These are phyloP conservation scores for Ateles fusciceps DNA, from an alignment of 2,797 vertebrate genomes.

Conservation along the genomic window DNA sequence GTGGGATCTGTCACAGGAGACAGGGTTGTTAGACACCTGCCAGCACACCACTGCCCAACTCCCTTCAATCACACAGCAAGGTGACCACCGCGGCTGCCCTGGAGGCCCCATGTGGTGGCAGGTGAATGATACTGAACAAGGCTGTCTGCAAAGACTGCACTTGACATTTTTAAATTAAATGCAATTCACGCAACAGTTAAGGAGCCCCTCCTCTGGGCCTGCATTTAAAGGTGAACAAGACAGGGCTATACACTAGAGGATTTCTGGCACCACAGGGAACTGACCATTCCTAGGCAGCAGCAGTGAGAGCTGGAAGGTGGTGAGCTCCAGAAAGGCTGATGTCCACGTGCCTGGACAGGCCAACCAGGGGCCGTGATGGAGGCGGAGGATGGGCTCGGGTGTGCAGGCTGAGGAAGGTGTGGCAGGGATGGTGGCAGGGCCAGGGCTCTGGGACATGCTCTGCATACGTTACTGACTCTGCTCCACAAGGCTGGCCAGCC, in stretches of 20 bases:
- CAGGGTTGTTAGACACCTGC: not conserved
- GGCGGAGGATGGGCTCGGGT: not conserved
- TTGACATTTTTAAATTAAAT: not conserved
- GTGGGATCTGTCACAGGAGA: not conserved
- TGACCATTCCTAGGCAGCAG: not conserved
- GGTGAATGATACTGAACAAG: rapidly evolving
- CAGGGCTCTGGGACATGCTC: rapidly evolving
- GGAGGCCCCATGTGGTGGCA: not conserved
- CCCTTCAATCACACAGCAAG: not conserved
- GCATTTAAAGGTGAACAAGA: not conserved
- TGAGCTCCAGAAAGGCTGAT: not conserved
- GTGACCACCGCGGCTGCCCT: not conserved
- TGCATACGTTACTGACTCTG: not conserved
- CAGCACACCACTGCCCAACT: not conserved
- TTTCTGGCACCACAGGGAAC: not conserved
- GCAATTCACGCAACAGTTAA: rapidly evolving
- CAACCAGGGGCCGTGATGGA: not conserved
- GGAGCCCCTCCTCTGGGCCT: not conserved
- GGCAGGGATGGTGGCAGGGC: rapidly evolving
- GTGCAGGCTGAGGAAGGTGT: not conserved
- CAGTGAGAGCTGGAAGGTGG: not conserved
- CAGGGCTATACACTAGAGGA: rapidly evolving
- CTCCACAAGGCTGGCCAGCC: not conserved
- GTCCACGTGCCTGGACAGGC: not conserved
- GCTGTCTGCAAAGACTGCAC: not conserved